A percentile compares a stretch with the other conserved stretches of the same genome.
Evolutionary conservation across 2,888 invertebrate species (phyloP).

Genomic region (Ephialtes manifestator): DNA sequence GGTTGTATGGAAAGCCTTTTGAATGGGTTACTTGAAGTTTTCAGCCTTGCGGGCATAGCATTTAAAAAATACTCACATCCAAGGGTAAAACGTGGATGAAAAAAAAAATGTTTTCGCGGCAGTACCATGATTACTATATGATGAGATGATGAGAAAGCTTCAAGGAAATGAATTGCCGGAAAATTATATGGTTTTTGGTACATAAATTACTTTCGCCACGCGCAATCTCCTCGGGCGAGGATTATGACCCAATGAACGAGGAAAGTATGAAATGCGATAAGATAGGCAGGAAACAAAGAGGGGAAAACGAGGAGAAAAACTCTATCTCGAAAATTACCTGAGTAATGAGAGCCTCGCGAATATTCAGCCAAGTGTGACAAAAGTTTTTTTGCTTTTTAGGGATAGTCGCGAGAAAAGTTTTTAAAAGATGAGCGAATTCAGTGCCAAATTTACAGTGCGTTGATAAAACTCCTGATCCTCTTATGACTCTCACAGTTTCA

Average conservation of each 20-base stretch:
- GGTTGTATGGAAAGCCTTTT: background rate
- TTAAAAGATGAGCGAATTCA: background rate
- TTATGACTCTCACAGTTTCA: background rate
- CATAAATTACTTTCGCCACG: constrained; percentile 60
- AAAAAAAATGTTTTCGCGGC: background rate
- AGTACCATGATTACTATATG: background rate
- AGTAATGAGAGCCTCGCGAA: constrained; percentile 17
- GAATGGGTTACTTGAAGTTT: background rate
- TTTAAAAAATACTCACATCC: background rate
- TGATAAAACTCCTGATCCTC: background rate
- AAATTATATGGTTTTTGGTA: constrained; percentile 12
- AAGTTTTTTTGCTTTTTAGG: constrained; percentile 20
- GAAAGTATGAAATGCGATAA: constrained; percentile 58
- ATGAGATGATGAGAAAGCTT: background rate
- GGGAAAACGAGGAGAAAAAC: constrained; percentile 9
- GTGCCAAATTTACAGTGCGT: background rate
- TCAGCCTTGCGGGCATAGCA: background rate
- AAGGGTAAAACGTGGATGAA: background rate
- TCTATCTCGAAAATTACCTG: constrained; percentile 25
- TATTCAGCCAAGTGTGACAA: constrained; percentile 31
- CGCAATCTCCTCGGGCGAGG: constrained; percentile 32
- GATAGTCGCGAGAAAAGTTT: background rate
- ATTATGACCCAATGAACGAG: constrained; percentile 58
- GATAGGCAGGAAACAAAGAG: constrained; percentile 8
- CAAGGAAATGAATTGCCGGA: constrained; percentile 19